These are phyloP conservation scores for Osedax frankpressi DNA, from an alignment of 2,888 invertebrate genomes.

Conservation along the genomic window DNA sequence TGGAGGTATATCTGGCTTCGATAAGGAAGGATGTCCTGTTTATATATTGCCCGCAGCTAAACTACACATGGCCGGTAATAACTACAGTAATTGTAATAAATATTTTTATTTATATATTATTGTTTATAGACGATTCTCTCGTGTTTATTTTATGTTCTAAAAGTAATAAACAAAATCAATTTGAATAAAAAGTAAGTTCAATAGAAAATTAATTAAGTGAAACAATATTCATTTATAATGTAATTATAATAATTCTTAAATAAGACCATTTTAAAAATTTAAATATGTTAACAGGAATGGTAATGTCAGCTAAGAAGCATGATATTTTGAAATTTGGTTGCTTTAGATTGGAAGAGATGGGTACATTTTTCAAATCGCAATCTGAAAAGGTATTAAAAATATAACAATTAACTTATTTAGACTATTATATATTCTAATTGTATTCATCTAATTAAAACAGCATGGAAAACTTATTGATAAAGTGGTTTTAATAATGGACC, in stretches of 20 bases:
- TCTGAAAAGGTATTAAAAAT: not conserved
- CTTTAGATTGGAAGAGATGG: conserved; percentile 6
- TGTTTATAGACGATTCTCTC: too few relatives aligned
- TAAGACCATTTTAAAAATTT: too few relatives aligned
- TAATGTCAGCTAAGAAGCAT: conserved; percentile 19
- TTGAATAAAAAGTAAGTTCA: too few relatives aligned
- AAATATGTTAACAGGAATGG: conserved; percentile 13
- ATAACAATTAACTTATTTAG: too few relatives aligned
- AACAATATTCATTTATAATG: too few relatives aligned
- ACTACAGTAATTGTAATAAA: too few relatives aligned
- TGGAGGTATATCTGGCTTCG: conserved; percentile 62
- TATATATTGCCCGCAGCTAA: conserved; percentile 68
- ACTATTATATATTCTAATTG: not conserved
- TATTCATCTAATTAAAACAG: conserved; percentile 24
- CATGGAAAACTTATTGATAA: conserved; percentile 31
- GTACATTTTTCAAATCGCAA: conserved; percentile 4
- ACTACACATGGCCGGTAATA: conserved; percentile 55
- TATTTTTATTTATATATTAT: too few relatives aligned
- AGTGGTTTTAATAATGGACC: conserved; percentile 34
- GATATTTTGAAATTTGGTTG: conserved; percentile 18
- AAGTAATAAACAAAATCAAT: too few relatives aligned
- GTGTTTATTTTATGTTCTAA: too few relatives aligned
- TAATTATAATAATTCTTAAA: too few relatives aligned
- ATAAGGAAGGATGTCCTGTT: conserved; percentile 50
- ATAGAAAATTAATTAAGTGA: too few relatives aligned